Base-by-base conservation (phyloP, 2,797 vertebrate genomes). In the Bradypus variegatus region DNA sequence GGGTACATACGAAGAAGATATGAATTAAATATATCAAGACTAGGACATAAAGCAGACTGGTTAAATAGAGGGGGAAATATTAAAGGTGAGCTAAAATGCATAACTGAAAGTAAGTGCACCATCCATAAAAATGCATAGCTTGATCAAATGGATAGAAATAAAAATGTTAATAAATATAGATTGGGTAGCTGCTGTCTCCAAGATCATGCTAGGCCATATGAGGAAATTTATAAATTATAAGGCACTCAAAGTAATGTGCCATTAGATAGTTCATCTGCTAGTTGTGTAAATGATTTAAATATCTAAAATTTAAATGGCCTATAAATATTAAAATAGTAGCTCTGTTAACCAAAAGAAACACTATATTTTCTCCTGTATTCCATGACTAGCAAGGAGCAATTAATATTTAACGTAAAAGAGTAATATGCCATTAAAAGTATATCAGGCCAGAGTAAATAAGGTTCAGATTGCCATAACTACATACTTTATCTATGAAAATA, bases 391-490 rank as follows among this genome's bases (percentile, higher is more conserved):
- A 58, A 76, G 25, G 6, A 85, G 18, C 23, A 25, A 86, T 78
- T 91, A 96, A 96, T 93, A 96, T 96, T 81, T 91, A 92, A 95
- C 78, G 93, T 4, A 67, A 94, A 95, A 75, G 73, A 88, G 95
- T 82, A 96, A 94, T 91, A 96, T 96, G 97, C 96, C 70, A 91
- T 95, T 96, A 53, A 36, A 86, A 96, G 85, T 79, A 84, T 31
- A 92, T 3, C 55, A 96, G 81, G 90, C 95, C 96, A 97, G 87
- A 95, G 95, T 97, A 97, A 95, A 96, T 95, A 97, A 96, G 95
- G 95, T 96, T 97, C 91, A 90, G 80, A 94, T 97, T 98, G 97
- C 97, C 98, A 97, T 94, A 95, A 96, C 82, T 96, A 97, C 97
- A 98, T 98, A 98, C 95, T 95, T 96, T 98, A 79, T 8, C 23